Conservation (phyloP, 1,140 invertebrate species). For the Sinonovacula constricta region DNA sequence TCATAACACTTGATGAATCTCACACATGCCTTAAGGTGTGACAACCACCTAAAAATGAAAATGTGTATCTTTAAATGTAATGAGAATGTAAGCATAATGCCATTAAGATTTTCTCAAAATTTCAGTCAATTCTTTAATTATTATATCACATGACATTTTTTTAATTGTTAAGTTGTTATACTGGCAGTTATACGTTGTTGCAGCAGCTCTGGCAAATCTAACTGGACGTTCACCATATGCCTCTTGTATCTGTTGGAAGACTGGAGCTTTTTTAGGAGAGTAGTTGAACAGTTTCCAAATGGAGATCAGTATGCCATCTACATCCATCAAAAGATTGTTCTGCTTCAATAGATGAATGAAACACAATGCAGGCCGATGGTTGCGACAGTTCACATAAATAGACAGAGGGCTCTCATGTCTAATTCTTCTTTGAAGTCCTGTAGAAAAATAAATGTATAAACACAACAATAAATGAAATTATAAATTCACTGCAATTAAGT, state of each 20-base stretch:
- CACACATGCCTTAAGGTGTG: conserved; percentile 19
- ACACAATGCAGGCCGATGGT: neutral
- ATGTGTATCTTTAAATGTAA: too few relatives aligned
- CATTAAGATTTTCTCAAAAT: too few relatives aligned
- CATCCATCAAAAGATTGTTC: conserved; percentile 1
- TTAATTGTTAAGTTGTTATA: too few relatives aligned
- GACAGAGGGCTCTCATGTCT: neutral
- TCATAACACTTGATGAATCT: conserved; percentile 26
- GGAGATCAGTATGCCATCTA: conserved; percentile 3
- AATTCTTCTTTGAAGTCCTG: conserved; percentile 4
- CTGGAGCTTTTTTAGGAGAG: neutral
- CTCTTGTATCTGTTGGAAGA: conserved; percentile 4
- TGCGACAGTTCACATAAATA: conserved; percentile 7
- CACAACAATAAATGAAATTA: too few relatives aligned
- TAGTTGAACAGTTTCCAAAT: conserved; percentile 8
- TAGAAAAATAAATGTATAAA: neutral
- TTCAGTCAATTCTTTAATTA: too few relatives aligned
- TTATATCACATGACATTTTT: too few relatives aligned
- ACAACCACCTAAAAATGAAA: conserved; percentile 42
- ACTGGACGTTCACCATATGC: conserved; percentile 10
- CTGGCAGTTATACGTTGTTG: conserved; percentile 26
- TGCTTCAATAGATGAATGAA: conserved; percentile 4
- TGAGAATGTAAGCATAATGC: too few relatives aligned
- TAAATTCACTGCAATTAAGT: too few relatives aligned
- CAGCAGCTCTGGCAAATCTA: neutral